phyloP scores from a whole-genome alignment of 2,888 invertebrate genomes.

The Hirtodrosophila trivittata region DNA sequence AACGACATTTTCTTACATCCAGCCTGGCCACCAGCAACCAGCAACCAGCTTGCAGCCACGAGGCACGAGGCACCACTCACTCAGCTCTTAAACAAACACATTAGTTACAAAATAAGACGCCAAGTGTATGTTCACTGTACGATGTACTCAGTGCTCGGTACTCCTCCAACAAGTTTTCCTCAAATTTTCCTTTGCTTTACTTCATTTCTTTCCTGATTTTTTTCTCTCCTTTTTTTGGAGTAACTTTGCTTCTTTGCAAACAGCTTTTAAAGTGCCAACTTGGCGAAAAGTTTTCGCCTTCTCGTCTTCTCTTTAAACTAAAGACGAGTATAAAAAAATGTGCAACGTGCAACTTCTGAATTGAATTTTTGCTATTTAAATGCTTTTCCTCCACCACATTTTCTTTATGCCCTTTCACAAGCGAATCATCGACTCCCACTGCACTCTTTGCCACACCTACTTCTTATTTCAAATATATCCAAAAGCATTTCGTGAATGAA shows the following conservation, averaged over 20 bases:
- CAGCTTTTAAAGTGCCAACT: constrained; percentile 76
- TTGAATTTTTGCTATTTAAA: constrained; percentile 58
- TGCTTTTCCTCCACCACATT: constrained; percentile 27
- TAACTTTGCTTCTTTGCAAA: constrained; percentile 46
- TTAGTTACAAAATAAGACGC: constrained; percentile 71
- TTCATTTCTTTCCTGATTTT: constrained; percentile 13
- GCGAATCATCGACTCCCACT: too few species aligned
- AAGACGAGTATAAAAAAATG: constrained; percentile 21
- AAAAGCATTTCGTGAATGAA: too few species aligned
- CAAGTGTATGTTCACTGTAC: constrained; percentile 55
- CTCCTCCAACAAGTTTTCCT: constrained; percentile 17
- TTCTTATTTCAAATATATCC: too few species aligned
- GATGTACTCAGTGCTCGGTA: constrained; percentile 1
- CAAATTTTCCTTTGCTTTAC: constrained; percentile 21
- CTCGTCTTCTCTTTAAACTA: constrained; percentile 27
- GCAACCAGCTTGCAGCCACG: too few species aligned
- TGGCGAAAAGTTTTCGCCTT: constrained; percentile 59
- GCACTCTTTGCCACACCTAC: too few species aligned
- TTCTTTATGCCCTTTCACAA: constrained; percentile 7
- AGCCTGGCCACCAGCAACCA: constrained; percentile 10
- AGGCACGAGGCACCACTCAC: constrained; percentile 21
- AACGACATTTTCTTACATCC: constrained; percentile 39
- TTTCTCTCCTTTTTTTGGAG: constrained; percentile 1
- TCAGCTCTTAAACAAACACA: constrained; percentile 71
- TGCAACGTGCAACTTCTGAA: constrained; percentile 45